Evolutionary conservation across 2,888 invertebrate species (phyloP), one percentile per base, ranked within the genome.

Genomic region (Parelbella ahira): DNA sequence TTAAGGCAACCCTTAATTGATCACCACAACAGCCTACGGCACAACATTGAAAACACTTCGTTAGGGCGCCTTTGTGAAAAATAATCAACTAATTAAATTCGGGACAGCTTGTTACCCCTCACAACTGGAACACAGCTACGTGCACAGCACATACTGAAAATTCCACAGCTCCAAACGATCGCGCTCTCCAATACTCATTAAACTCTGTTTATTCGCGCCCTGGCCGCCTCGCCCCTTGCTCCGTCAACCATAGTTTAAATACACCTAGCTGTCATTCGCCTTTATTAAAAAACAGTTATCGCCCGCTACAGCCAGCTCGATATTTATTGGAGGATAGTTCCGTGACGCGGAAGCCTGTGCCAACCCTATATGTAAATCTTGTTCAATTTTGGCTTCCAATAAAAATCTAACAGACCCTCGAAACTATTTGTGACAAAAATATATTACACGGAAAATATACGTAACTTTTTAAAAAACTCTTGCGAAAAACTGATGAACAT

Each of bases 181-280:
- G 36, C 37, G 45, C 42, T 45, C 44, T 49, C 53, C 58, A 51
- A 60, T 56, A 55, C 50, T 60, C 59, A 59, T 58, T 59, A 58
- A 56, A 46, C 49, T 28, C 19, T 58, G 55, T 60, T 58, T 60
- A 55, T 48, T 50, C 44, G 38, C 28, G 30, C 37, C 34, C 20
- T 9, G 33, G 36, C 39, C 45, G 33, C 39, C 45, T 45, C 9
- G 4, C 25, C 36, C 38, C 24, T n/a, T n/a, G 48, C 50, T 51
- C 37, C 49, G 44, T 47, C 51, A 34, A 48, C 53, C 54, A 45
- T 53, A 47, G 44, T 49, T 51, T 49, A 50, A 54, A 54, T 44
- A 46, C 46, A 48, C 44, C 49, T 49, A 51, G 43, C 49, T 48
- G 46, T 47, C 27, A 47, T 46, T 51, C 46, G n/a, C n/a, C 47